A percentile compares a stretch with the other conserved stretches of the same genome.
phyloP scores from a whole-genome alignment of 2,113 vertebrate genomes.

The Ranitomeya variabilis region DNA sequence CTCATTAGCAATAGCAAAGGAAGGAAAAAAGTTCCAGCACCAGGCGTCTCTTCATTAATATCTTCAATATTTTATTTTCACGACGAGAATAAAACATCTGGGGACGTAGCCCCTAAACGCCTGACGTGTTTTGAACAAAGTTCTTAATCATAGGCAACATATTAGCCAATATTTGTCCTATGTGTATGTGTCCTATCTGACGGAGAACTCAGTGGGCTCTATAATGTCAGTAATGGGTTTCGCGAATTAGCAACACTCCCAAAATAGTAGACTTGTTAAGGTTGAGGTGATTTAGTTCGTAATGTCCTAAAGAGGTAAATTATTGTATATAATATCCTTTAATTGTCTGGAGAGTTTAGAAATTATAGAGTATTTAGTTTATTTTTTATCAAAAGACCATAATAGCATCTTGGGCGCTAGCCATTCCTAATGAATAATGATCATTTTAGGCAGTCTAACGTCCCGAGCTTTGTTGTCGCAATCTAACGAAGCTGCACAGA shows the following conservation, averaged over 20 bases:
- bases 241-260: not conserved
- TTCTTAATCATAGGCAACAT: too few relatives aligned
- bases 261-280: not conserved
- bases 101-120: too few relatives aligned
- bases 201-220: not conserved
- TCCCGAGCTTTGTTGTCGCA: constrained; percentile 6
- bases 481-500: not conserved
- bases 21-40: too few relatives aligned
- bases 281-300: not conserved
- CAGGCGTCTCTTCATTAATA: too few relatives aligned
- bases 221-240: not conserved
- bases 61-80: too few relatives aligned
- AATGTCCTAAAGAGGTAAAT: not conserved
- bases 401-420: not conserved
- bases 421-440: not conserved
- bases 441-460: constrained; percentile 16
- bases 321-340: not conserved
- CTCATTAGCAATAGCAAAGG: too few relatives aligned
- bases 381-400: not conserved
- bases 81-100: too few relatives aligned
- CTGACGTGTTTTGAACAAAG: too few relatives aligned
- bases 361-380: not conserved
- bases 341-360: not conserved
- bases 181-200: too few relatives aligned
- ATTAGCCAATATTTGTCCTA: too few relatives aligned